phyloP scores from a whole-genome alignment of 2,113 vertebrate species.

The Triplophysa siluroides region DNA sequence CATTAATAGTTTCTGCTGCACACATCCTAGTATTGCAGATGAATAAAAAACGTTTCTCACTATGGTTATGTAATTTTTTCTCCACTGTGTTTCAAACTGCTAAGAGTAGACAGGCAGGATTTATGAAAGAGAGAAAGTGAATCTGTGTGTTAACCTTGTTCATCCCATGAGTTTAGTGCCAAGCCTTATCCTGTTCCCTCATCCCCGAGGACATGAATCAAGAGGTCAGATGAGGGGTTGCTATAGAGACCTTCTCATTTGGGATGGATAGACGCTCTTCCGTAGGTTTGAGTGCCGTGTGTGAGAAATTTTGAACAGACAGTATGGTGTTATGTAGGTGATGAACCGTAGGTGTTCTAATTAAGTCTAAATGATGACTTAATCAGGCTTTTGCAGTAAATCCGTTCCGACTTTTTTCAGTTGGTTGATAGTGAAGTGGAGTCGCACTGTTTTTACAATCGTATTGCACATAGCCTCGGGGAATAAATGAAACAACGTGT shows the following conservation, averaged over 20 bases:
- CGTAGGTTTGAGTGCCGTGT: not conserved
- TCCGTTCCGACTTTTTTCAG: not conserved
- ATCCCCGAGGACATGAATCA: not conserved
- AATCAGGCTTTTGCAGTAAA: not conserved
- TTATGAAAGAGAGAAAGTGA: no score
- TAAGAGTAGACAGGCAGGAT: no score
- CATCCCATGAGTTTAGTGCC: not conserved
- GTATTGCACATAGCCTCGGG: not conserved
- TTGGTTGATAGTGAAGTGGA: not conserved
- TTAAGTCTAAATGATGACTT: not conserved
- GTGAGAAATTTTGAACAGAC: not conserved
- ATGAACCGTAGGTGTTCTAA: no score
- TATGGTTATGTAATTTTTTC: no score
- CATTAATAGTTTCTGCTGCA: no score
- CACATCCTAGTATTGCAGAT: no score
- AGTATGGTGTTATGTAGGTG: not conserved
- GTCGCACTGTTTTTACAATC: conserved; percentile 1
- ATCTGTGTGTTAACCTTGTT: not conserved
- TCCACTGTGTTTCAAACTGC: no score
- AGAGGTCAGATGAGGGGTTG: not conserved
- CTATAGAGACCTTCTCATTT: conserved; percentile 25
- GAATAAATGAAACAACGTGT: not conserved
- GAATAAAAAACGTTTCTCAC: no score
- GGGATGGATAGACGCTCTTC: not conserved
- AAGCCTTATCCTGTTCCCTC: not conserved